These are phyloP conservation scores for Poicephalus meyeri DNA, from an alignment of 2,113 vertebrate species.

Conservation along the genomic window DNA sequence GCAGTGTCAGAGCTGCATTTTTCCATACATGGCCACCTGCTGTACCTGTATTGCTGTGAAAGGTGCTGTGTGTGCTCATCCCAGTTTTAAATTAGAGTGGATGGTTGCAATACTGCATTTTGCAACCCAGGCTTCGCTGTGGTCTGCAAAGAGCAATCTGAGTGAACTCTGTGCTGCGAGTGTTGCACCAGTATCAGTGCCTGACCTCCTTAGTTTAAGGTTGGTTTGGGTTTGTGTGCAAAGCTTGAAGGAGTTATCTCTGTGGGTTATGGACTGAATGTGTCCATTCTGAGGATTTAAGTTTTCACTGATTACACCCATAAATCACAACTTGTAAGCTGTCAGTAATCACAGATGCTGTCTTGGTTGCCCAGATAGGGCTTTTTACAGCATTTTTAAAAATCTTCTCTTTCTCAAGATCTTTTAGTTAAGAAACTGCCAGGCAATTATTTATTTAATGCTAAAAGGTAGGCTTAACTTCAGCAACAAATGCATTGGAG, in stretches of 20 bases:
- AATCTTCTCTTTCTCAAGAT: background rate
- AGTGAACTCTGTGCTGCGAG: background rate
- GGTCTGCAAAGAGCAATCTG: background rate
- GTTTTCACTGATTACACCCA: background rate
- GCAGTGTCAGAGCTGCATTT: background rate
- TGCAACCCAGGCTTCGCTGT: rapidly evolving
- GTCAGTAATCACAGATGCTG: background rate
- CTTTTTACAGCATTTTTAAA: background rate
- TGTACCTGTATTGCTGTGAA: background rate
- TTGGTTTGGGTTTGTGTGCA: background rate
- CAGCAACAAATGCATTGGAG: background rate
- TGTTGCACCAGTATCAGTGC: rapidly evolving
- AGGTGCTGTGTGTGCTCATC: background rate
- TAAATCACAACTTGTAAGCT: background rate
- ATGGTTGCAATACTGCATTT: background rate
- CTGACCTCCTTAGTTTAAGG: background rate
- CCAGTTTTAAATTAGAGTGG: background rate
- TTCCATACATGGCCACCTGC: background rate
- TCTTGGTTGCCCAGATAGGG: background rate
- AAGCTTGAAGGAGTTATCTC: background rate
- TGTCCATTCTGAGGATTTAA: background rate
- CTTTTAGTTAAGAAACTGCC: background rate
- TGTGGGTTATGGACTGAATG: background rate
- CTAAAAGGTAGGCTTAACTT: background rate
- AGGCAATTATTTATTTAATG: background rate